Evolutionary conservation across 1,140 invertebrate genomes (phyloP).

Genomic region (Muscidifurax raptorellus): DNA sequence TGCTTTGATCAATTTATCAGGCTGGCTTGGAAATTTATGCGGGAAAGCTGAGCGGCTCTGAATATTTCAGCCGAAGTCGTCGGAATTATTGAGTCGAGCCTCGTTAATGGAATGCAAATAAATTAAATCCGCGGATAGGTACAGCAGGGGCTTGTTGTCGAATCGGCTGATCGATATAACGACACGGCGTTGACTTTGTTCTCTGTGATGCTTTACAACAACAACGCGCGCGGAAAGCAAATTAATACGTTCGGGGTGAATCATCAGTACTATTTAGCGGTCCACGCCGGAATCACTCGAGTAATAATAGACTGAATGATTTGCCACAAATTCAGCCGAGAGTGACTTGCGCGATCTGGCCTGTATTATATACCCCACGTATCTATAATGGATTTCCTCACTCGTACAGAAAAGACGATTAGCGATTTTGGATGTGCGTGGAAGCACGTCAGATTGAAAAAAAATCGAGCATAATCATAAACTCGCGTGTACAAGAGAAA

Average conservation of each 20-base stretch:
- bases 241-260: constrained; percentile 6
- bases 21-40: no score
- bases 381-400: not conserved
- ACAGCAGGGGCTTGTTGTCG: not conserved
- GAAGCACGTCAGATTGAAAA: not conserved
- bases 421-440: not conserved
- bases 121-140: not conserved
- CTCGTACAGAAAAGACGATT: not conserved
- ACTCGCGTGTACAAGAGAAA: not conserved
- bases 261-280: not conserved
- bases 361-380: no score
- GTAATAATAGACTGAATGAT: not conserved
- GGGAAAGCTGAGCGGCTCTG: no score
- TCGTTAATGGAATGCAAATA: constrained; percentile 13
- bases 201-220: not conserved
- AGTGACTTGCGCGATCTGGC: not conserved
- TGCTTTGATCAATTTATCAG: constrained; percentile 38
- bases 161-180: not conserved
- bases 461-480: not conserved
- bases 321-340: not conserved
- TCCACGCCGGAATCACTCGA: not conserved
- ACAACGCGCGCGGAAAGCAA: not conserved
- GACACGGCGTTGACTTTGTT: not conserved
- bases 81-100: constrained; percentile 8
- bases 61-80: not conserved